Evolutionary conservation across 2,113 vertebrate species (phyloP).

Genomic region (Caloenas nicobarica): DNA sequence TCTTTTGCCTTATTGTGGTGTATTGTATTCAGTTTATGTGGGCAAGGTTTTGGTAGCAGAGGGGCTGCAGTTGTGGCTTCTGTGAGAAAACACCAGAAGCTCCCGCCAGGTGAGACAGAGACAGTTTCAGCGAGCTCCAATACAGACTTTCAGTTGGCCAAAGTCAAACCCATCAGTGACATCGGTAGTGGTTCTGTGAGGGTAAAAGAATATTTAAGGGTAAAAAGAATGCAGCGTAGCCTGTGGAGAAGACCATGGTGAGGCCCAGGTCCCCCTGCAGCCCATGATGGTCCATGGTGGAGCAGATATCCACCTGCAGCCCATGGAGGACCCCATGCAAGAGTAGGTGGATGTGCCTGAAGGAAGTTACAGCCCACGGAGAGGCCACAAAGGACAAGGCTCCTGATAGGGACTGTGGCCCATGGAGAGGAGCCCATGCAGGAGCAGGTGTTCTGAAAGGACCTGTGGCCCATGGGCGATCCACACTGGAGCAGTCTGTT

Average conservation of each 20-base stretch:
- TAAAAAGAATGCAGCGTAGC: rapidly evolving
- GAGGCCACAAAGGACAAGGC: too few relatives aligned
- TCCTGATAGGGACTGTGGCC: too few relatives aligned
- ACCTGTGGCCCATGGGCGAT: too few relatives aligned
- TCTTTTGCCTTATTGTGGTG: not conserved
- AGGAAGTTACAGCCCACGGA: not conserved
- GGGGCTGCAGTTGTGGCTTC: rapidly evolving
- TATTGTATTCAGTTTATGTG: not conserved
- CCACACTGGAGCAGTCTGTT: not conserved
- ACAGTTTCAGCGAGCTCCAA: not conserved
- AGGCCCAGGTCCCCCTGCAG: not conserved
- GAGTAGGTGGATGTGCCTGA: too few relatives aligned
- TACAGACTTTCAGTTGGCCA: rapidly evolving
- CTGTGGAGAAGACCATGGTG: not conserved
- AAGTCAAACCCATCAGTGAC: not conserved
- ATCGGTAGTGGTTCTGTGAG: not conserved
- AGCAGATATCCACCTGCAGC: not conserved
- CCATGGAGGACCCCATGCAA: rapidly evolving
- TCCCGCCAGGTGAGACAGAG: not conserved
- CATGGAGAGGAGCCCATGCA: not conserved
- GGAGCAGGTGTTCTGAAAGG: not conserved
- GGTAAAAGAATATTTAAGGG: not conserved
- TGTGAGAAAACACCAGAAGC: not conserved
- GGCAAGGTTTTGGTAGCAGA: not conserved
- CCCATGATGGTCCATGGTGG: rapidly evolving